Conservation (phyloP, 1,140 invertebrate species). For the Brachionus manjavacas region DNA sequence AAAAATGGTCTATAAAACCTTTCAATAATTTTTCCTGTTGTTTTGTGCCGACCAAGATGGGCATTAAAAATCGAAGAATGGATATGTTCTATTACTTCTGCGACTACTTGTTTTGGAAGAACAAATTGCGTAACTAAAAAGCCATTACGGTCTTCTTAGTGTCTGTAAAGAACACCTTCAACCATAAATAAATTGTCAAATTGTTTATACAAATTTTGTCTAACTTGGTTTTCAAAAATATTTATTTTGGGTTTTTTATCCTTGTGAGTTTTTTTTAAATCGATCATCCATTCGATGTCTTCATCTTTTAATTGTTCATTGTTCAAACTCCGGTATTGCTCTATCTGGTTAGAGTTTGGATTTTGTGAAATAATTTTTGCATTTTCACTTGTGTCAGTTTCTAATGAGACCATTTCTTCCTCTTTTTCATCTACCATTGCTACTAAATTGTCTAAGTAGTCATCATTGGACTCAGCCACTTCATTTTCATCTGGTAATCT, state of each 20-base stretch:
- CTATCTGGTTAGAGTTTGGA: background rate
- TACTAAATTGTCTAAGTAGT: slow-evolving; percentile 38
- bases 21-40: background rate
- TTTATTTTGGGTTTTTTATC: background rate
- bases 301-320: background rate
- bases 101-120: background rate
- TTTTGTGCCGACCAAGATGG: slow-evolving; percentile 1
- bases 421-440: background rate
- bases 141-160: background rate
- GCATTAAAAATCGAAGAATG: background rate
- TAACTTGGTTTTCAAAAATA: background rate
- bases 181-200: background rate
- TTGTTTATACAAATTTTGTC: background rate
- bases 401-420: background rate
- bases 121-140: background rate
- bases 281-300: background rate
- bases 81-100: background rate
- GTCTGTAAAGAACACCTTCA: background rate
- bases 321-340: background rate
- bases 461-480: slow-evolving; percentile 23
- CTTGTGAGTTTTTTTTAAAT: background rate
- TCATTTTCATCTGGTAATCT: background rate
- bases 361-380: background rate
- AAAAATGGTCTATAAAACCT: background rate
- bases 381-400: background rate